Percentiles rank a stretch among this genome's conserved stretches.
These are phyloP conservation scores for Columba janthina DNA, from an alignment of 2,113 vertebrate genomes.

Conservation along the genomic window DNA sequence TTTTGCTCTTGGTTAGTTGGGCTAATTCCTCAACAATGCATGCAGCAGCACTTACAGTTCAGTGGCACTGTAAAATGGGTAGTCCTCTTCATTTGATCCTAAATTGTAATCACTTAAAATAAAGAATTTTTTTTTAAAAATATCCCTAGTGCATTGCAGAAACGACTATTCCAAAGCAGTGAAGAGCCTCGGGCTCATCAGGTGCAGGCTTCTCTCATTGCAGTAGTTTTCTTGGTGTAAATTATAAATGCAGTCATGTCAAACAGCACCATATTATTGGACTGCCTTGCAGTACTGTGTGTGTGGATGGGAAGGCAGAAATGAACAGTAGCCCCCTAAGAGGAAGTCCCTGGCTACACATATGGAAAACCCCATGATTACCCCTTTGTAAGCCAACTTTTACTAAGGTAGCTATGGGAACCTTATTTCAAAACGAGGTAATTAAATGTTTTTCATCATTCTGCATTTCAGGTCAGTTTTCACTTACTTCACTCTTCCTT, in stretches of 20 bases:
- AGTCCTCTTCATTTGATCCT: neutral
- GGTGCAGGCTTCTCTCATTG: neutral
- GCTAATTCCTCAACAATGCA: neutral
- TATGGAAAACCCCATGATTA: neutral
- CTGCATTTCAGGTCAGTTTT: neutral
- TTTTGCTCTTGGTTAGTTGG: neutral
- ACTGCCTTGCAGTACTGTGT: neutral
- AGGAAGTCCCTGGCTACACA: neutral
- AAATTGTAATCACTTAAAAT: neutral
- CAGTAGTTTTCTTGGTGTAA: neutral
- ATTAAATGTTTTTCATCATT: neutral
- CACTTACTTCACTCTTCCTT: neutral
- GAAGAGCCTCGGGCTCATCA: neutral
- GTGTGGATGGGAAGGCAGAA: neutral
- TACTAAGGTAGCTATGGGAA: neutral
- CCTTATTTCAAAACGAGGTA: neutral
- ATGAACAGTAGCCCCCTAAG: neutral
- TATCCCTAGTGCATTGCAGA: neutral
- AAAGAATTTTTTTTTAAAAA: neutral
- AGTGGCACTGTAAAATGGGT: neutral
- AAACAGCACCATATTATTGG: fast-evolving
- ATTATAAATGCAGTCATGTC: neutral
- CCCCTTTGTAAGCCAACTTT: neutral
- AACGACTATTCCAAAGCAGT: neutral
- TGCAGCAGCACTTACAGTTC: neutral